Evolutionary conservation across 92 coral and sea anemone species (phyloP).

Genomic region (Paragorgia papillata): DNA sequence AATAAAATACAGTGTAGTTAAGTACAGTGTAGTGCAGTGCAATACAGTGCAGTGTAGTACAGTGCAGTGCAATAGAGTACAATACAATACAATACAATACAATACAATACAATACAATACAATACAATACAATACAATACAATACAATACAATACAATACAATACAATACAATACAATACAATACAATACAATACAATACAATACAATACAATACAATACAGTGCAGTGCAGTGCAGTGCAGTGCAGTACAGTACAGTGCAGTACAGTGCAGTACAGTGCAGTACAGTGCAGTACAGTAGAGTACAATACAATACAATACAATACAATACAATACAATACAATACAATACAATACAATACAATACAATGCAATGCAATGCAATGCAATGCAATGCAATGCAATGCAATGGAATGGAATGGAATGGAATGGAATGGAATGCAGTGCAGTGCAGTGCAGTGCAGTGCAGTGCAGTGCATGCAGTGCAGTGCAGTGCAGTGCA

Average conservation of each 20-base stretch:
- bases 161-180: constrained; percentile 22
- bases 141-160: neutral
- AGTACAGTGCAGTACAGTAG: constrained; percentile 17
- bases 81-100: no score
- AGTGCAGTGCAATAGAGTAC: no score
- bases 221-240: constrained; percentile 24
- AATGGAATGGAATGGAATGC: neutral
- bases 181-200: constrained; percentile 22
- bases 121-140: no score
- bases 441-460: neutral
- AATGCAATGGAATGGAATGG: constrained; percentile 11
- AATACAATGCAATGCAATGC: constrained; percentile 19
- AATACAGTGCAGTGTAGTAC: no score
- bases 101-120: no score
- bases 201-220: constrained; percentile 17
- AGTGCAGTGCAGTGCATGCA: no score
- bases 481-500: no score
- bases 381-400: constrained; percentile 20
- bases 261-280: constrained; percentile 24
- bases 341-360: constrained; percentile 26
- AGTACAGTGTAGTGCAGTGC: no score
- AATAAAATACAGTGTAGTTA: no score
- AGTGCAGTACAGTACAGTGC: constrained; percentile 27
- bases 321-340: constrained; percentile 29
- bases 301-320: constrained; percentile 22